Evolutionary conservation across 30 jellyfish, hydroid and myxozoan species (phyloP).

Genomic region (Pseudorhiza aurosa): DNA sequence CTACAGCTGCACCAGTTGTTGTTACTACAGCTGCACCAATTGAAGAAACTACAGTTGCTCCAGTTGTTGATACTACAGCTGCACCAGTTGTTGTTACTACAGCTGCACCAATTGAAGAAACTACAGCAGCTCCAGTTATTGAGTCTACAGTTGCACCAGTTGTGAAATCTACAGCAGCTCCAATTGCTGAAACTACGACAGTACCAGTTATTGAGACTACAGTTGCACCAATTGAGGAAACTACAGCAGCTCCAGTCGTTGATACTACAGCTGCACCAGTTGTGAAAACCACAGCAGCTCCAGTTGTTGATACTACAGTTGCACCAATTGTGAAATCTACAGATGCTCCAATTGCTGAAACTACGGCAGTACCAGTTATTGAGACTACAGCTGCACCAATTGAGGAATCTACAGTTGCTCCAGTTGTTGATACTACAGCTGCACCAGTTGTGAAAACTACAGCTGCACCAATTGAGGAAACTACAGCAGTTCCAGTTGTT

Average conservation of each 20-base stretch:
- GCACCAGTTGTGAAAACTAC: slow-evolving; percentile 40
- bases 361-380: slow-evolving; percentile 7
- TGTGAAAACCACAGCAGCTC: slow-evolving; percentile 17
- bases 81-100: slow-evolving; percentile 6
- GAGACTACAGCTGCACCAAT: slow-evolving; percentile 15
- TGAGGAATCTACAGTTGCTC: slow-evolving; percentile 17
- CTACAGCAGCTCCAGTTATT: slow-evolving; percentile 30
- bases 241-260: slow-evolving; percentile 1
- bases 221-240: slow-evolving; percentile 8
- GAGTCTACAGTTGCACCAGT: slow-evolving; percentile 17
- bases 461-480: slow-evolving; percentile 20
- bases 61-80: slow-evolving; percentile 41
- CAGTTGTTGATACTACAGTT: slow-evolving; percentile 22
- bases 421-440: slow-evolving; percentile 16
- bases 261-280: slow-evolving; percentile 30
- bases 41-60: slow-evolving; percentile 22
- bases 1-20: slow-evolving; percentile 15
- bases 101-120: slow-evolving; percentile 20
- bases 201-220: slow-evolving; percentile 22
- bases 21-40: slow-evolving; percentile 25
- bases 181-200: too few species aligned
- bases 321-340: slow-evolving; percentile 39
- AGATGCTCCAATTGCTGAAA: slow-evolving; percentile 8
- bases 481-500: slow-evolving; percentile 15
- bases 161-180: slow-evolving; percentile 24